phyloP scores from a whole-genome alignment of 2,113 vertebrate species.

The Caracal caracal region DNA sequence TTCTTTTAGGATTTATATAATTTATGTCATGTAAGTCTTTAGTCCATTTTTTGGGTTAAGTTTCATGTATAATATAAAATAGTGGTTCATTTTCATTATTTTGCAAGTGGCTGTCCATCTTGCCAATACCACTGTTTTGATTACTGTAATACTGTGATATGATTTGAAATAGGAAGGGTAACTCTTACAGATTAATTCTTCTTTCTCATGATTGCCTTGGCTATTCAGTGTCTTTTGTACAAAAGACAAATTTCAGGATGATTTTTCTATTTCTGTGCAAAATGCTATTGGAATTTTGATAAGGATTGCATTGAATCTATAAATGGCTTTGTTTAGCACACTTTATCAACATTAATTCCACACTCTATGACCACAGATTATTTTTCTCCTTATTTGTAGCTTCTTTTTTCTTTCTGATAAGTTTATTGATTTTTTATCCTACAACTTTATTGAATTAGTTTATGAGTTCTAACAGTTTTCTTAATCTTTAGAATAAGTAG shows the following conservation, averaged over 20 bases:
- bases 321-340: background rate
- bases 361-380: background rate
- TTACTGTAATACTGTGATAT: too few species aligned
- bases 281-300: background rate
- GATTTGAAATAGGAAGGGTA: background rate
- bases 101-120: background rate
- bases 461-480: background rate
- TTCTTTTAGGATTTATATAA: background rate
- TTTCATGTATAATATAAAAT: background rate
- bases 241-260: background rate
- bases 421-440: background rate
- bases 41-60: background rate
- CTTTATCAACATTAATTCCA: background rate
- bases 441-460: background rate
- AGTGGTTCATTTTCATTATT: background rate
- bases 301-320: background rate
- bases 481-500: background rate
- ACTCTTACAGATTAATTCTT: background rate
- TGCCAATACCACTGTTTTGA: background rate
- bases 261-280: background rate
- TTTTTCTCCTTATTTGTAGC: background rate
- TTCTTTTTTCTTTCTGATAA: background rate
- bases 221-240: background rate
- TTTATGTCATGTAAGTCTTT: background rate
- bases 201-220: background rate